Conservation (phyloP, 2,797 vertebrate genomes). For the Clarias platycephalus region DNA sequence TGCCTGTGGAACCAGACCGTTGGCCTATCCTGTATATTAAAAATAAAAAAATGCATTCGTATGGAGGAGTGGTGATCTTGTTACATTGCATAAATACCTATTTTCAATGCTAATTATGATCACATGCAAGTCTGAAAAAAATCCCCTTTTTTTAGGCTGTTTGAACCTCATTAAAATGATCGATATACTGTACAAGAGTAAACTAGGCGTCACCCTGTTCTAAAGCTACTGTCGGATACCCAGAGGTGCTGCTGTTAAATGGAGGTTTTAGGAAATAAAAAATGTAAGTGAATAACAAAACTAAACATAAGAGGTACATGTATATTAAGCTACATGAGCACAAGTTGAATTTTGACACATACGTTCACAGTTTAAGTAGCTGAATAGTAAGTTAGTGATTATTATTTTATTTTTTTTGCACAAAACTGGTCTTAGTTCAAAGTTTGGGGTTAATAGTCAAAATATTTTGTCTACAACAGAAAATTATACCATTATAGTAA, state of each 20-base stretch:
- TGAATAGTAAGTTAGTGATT: neutral
- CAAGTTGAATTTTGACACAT: neutral
- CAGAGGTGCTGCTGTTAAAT: slow-evolving; percentile 5
- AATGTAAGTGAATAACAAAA: neutral
- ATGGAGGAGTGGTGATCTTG: neutral
- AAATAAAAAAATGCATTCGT: neutral
- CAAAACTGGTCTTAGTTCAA: neutral
- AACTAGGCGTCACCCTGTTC: neutral
- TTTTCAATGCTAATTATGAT: neutral
- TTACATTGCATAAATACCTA: neutral
- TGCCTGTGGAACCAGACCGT: no score
- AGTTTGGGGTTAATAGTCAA: no score
- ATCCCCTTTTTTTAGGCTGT: neutral
- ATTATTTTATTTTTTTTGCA: neutral
- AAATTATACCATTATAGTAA: neutral
- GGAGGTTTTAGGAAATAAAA: neutral
- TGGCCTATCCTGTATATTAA: neutral
- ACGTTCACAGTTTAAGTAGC: neutral
- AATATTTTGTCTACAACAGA: neutral
- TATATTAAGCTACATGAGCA: neutral
- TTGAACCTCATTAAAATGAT: neutral
- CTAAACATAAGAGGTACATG: neutral
- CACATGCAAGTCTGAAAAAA: neutral
- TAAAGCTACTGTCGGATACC: slow-evolving; percentile 19
- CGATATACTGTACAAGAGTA: neutral